These are phyloP conservation scores for Phrixothrix hirtus DNA, from an alignment of 2,888 invertebrate species.

Conservation along the genomic window DNA sequence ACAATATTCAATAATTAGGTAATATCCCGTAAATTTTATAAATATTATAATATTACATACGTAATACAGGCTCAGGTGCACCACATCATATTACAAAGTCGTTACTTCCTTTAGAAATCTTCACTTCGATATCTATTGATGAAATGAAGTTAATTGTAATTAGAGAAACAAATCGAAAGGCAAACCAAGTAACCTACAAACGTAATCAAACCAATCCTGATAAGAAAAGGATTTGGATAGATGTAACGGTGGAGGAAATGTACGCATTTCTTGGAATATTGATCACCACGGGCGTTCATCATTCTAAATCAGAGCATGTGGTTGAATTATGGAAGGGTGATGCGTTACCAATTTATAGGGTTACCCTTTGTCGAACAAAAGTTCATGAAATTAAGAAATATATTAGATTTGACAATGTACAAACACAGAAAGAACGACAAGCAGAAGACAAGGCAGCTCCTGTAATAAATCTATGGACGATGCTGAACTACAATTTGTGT, in stretches of 20 bases:
- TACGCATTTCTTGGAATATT: too few species aligned
- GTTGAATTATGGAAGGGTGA: constrained; percentile 11
- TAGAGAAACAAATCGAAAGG: too few species aligned
- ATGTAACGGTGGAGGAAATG: too few species aligned
- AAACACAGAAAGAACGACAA: constrained; percentile 6
- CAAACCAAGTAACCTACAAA: not conserved
- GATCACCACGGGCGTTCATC: not conserved
- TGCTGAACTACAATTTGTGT: constrained; percentile 6
- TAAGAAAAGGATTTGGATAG: not conserved
- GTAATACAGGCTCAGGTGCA: not conserved
- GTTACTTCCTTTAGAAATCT: too few species aligned
- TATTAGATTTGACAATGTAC: constrained; percentile 15
- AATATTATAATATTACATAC: not conserved
- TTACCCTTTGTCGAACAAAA: not conserved
- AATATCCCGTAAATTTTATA: not conserved
- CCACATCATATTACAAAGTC: not conserved
- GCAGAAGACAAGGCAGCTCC: constrained; percentile 16
- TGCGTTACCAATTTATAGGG: constrained; percentile 5
- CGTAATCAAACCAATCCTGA: not conserved
- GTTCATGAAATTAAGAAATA: constrained; percentile 9
- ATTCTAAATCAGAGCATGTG: constrained; percentile 9
- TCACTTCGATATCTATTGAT: too few species aligned
- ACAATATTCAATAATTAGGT: not conserved
- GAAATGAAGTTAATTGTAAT: too few species aligned
- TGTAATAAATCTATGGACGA: constrained; percentile 11